Percentiles rank a stretch among this genome's conserved stretches.
Evolutionary conservation across 2,113 vertebrate genomes (phyloP).

Genomic region (Colius striatus): DNA sequence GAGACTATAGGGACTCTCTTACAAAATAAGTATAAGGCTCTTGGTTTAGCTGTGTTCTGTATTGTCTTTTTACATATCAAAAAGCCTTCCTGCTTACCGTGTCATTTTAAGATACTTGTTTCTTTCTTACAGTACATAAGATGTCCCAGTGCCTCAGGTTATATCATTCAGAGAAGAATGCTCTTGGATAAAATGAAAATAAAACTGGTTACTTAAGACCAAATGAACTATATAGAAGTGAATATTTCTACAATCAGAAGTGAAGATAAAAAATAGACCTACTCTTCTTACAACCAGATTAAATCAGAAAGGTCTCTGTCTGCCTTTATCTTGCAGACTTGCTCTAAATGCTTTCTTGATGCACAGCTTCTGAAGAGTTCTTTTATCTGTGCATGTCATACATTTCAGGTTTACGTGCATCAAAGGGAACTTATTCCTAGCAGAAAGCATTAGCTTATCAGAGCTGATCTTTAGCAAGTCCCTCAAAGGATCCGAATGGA

Average conservation of each 20-base stretch:
- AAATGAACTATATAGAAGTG: background rate
- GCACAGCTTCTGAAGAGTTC: background rate
- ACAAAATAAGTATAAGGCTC: background rate
- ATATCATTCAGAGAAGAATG: background rate
- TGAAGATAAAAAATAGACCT: background rate
- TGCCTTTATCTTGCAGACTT: constrained; percentile 4
- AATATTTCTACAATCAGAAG: background rate
- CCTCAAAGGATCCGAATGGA: background rate
- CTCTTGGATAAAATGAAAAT: background rate
- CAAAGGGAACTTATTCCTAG: background rate
- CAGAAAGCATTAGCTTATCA: constrained; percentile 9
- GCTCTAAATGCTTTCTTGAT: background rate
- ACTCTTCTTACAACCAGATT: background rate
- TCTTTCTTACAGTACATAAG: background rate
- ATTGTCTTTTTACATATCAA: background rate
- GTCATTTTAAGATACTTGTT: background rate
- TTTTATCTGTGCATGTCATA: constrained; percentile 23
- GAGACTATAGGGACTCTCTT: background rate
- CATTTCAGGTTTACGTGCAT: constrained; percentile 21
- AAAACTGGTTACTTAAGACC: background rate
- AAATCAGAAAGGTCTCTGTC: background rate
- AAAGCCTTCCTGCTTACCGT: background rate
- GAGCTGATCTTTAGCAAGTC: background rate
- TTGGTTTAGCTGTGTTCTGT: background rate
- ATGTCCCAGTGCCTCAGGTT: background rate